These are phyloP conservation scores for Zeugodacus cucurbitae DNA, from an alignment of 1,140 invertebrate genomes.

Conservation along the genomic window DNA sequence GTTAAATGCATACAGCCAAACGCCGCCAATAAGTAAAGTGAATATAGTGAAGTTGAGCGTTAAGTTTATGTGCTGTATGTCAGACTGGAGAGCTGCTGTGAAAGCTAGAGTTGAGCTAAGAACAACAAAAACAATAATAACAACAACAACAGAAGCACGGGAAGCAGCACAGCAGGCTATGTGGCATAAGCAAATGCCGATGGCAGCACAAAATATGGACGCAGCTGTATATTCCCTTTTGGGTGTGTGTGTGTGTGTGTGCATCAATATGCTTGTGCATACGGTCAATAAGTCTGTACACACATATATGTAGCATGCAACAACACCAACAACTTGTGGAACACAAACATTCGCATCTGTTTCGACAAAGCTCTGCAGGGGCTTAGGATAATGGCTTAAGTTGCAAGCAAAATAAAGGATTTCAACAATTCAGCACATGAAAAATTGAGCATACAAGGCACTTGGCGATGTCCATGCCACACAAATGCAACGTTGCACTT, in stretches of 20 bases:
- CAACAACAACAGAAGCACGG: background rate
- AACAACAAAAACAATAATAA: background rate
- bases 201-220: background rate
- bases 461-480: background rate
- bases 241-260: background rate
- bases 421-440: conserved; percentile 27
- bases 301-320: too few relatives aligned
- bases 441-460: conserved; percentile 15
- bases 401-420: conserved; percentile 35
- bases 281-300: too few relatives aligned
- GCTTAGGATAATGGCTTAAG: conserved; percentile 24
- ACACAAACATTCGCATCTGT: background rate
- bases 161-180: background rate
- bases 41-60: conserved; percentile 26
- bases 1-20: background rate
- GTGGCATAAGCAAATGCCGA: conserved; percentile 12
- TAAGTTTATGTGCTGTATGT: background rate
- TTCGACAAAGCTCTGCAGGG: conserved; percentile 22
- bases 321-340: background rate
- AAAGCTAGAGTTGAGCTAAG: background rate
- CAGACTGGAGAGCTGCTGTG: background rate
- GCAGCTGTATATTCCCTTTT: background rate
- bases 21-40: background rate
- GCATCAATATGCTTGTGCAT: too few relatives aligned
- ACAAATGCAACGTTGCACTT: background rate